Conservation (phyloP, 2,113 vertebrate species). For the Hipposideros armiger region DNA sequence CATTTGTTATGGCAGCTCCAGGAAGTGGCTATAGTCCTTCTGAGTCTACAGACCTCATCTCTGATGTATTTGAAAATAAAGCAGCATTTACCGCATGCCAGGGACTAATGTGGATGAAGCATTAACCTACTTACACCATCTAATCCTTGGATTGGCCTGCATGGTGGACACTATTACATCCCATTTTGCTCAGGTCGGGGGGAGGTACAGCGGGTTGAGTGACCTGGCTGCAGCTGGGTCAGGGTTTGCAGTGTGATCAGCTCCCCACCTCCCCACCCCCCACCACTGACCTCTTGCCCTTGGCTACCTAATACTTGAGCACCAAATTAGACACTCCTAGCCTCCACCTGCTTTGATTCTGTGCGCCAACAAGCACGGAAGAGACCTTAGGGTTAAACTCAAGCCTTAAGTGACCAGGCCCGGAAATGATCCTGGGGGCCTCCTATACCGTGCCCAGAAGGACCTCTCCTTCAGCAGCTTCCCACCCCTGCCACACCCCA, state of each 20-base stretch:
- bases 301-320: accelerated
- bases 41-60: not conserved
- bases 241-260: not conserved
- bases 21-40: not conserved
- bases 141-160: not conserved
- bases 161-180: accelerated
- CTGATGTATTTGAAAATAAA: not conserved
- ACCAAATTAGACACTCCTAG: accelerated
- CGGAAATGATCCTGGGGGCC: not conserved
- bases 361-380: too few relatives aligned
- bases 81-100: accelerated
- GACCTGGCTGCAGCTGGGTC: accelerated
- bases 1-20: accelerated
- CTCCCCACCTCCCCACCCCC: too few relatives aligned
- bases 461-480: not conserved
- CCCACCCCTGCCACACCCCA: not conserved
- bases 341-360: not conserved
- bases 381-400: not conserved
- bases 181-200: not conserved
- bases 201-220: accelerated
- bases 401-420: not conserved
- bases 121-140: not conserved
- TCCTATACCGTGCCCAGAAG: not conserved
- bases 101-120: not conserved
- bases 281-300: not conserved